Base-by-base conservation (phyloP, 2,113 vertebrate species). In the Megaceryle maxima region DNA sequence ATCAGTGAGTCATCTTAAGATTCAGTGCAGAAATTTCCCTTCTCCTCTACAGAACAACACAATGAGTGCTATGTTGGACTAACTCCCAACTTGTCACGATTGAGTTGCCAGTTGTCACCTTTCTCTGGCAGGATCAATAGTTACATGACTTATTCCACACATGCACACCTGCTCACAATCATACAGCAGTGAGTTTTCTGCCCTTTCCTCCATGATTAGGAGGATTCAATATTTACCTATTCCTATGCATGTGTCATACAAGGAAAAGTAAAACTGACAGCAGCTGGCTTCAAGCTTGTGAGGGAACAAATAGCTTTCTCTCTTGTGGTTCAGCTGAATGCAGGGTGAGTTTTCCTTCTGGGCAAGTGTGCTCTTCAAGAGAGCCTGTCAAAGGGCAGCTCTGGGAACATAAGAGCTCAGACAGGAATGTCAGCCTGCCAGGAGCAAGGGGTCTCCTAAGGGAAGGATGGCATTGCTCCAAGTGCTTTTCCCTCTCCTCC, bases 241-340 rank as follows among this genome's bases (percentile, higher is more conserved):
- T 85, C 44, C 22, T 90, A 9, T 26, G 46, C 25, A 33, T 22
- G 41, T 33, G 22, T 79, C 29, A 69, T 59, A 63, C 50, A 66
- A 76, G n/a, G 59, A 91, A 94, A 92, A 91, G 33, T 46, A 87
- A 82, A 91, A 62, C 81, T 64, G 90, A 94, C 73, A 88, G 77
- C 1, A 0, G 64, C 25, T 53, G 80, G 72, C 76, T 87, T 94
- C 53, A 82, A 82, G 83, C 86, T 59, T 64, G 6, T 60, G 56
- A 72, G 31, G 62, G 56, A 92, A 83, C 43, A 59, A 83, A 80
- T 4, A 72, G 44, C 51, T 7, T 91, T 79, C 44, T 77, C 39
- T 87, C 89, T 80, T 55, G 13, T 37, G 67, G 80, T 76, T 95
- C 88, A 92, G 57, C 69, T 73, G 83, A 94, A 44, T 66, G 46